These are phyloP conservation scores for Ceramica pisi DNA, from an alignment of 2,888 invertebrate species.

Conservation along the genomic window DNA sequence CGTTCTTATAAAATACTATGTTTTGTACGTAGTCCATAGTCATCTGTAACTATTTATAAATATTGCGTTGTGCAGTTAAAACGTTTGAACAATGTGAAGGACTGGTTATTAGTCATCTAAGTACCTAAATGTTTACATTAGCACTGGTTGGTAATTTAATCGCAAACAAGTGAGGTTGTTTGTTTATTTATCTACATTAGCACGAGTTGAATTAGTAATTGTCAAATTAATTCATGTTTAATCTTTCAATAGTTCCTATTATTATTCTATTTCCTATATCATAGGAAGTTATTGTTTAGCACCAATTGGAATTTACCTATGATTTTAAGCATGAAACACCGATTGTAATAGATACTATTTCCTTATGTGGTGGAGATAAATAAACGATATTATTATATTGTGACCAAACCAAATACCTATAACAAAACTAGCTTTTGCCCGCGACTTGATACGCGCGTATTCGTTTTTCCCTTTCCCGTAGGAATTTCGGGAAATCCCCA, in stretches of 20 bases:
- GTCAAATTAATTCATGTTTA: neutral
- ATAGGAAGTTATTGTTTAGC: too few relatives aligned
- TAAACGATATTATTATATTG: too few relatives aligned
- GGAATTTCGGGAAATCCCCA: too few relatives aligned
- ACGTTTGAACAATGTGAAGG: slow-evolving; percentile 39
- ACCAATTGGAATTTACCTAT: too few relatives aligned
- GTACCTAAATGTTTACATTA: slow-evolving; percentile 33
- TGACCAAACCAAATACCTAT: too few relatives aligned
- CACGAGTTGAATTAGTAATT: neutral
- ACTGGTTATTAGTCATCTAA: slow-evolving; percentile 37
- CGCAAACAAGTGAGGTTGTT: neutral
- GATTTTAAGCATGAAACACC: too few relatives aligned
- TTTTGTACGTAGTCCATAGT: slow-evolving; percentile 8
- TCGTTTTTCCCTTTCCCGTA: too few relatives aligned
- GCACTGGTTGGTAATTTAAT: slow-evolving; percentile 4
- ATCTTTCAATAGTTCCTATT: neutral
- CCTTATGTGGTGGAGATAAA: too few relatives aligned
- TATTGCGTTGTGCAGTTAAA: slow-evolving; percentile 42
- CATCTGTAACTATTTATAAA: slow-evolving; percentile 52
- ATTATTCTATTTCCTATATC: too few relatives aligned
- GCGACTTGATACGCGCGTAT: too few relatives aligned
- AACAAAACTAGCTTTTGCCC: too few relatives aligned
- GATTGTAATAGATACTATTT: too few relatives aligned
- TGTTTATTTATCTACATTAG: slow-evolving; percentile 1
- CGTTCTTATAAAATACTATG: slow-evolving; percentile 17